These are phyloP conservation scores for Microcebus murinus DNA, from an alignment of 2,113 vertebrate species.

Conservation along the genomic window DNA sequence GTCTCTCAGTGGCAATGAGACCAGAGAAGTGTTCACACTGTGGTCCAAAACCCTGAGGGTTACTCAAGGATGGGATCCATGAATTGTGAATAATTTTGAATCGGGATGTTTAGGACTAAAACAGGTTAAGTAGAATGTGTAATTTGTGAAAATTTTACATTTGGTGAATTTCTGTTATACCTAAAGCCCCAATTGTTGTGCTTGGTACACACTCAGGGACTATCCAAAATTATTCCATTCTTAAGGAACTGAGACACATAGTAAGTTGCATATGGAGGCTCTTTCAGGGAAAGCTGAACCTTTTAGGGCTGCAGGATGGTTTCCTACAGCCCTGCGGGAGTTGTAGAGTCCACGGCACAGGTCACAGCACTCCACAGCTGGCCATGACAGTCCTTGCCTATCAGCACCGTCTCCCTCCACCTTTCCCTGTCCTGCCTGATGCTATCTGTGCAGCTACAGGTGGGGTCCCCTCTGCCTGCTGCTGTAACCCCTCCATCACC, in stretches of 20 bases:
- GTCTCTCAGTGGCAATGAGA: not conserved
- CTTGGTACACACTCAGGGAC: not conserved
- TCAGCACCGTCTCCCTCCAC: too few relatives aligned
- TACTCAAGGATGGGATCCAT: not conserved
- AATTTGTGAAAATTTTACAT: not conserved
- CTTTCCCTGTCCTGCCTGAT: not conserved
- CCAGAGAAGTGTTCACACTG: not conserved
- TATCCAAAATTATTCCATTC: not conserved
- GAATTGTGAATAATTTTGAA: not conserved
- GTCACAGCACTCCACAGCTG: not conserved
- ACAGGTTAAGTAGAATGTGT: not conserved
- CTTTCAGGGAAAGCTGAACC: not conserved
- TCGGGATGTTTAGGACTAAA: not conserved
- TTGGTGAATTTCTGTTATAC: not conserved
- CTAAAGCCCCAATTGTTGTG: not conserved
- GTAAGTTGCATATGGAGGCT: not conserved
- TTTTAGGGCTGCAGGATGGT: fast-evolving
- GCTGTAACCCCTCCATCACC: not conserved
- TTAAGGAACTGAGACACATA: not conserved
- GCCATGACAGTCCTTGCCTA: too few relatives aligned
- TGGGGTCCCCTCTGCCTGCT: not conserved
- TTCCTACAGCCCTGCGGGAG: not conserved
- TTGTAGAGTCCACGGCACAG: fast-evolving
- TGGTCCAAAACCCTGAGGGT: not conserved
- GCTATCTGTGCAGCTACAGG: not conserved